Base-by-base conservation (phyloP, 2,113 vertebrate genomes). In the Malurus elegans region DNA sequence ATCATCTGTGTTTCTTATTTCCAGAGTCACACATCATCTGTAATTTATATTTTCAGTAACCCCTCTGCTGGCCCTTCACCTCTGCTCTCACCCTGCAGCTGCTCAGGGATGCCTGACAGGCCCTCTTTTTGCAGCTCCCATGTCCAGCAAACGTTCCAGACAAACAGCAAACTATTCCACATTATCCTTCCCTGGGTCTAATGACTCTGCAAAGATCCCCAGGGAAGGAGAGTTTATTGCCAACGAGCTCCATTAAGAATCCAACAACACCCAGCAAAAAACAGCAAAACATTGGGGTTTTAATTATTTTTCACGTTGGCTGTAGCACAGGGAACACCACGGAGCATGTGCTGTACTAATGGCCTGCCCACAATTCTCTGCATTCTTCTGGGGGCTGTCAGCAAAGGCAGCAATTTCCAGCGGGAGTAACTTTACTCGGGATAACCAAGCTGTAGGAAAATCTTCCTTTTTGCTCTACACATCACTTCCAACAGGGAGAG, bases 191-290 rank as follows among this genome's bases (percentile, higher is more conserved):
- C 42, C 32, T 2, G 25, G 36, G 26, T 42, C 50, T 73, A 88
- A 70, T 76, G 86, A 65, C 53, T 80, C 91, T 71, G 47, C 66
- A 76, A 86, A 88, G 45, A 83, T 70, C 86, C 71, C 89, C 20
- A 40, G 92, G 84, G 84, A 95, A 28, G 42, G 19, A 94, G 24
- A 3, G 4, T 79, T 92, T 79, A 66, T 56, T 70, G 54, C 60
- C 73, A 90, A 21, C 0, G 0, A 96, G 65, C 47, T 76, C 65
- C 80, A 78, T 78, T 84, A 91, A 83, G 29, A 19, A 76, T 38
- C 86, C 65, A 71, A 38, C 38, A 87, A 50, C 60, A 81, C 36
- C 60, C 62, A 93, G 51, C 15, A 47, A 74, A 88, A 56, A 62
- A 42, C 44, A 83, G 50, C 48, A 51, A 71, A 92, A 79, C 53